Conservation (phyloP, 2,113 vertebrate species). For the Pelecanoides urinatrix region DNA sequence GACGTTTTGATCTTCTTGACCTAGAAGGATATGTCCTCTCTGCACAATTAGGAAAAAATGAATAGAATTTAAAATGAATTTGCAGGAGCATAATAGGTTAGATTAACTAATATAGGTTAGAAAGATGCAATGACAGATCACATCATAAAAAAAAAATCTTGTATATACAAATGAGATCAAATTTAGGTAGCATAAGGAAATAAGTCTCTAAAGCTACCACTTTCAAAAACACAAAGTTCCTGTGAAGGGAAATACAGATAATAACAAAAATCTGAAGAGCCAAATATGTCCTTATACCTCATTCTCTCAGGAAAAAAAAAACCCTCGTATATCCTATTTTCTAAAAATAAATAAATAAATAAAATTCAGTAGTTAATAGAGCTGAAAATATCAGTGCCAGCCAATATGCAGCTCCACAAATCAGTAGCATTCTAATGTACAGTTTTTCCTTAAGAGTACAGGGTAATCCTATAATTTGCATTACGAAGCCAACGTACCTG, state of each 20-base stretch:
- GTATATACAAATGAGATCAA: not conserved
- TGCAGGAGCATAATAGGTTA: not conserved
- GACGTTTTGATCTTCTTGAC: not conserved
- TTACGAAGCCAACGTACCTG: constrained; percentile 41
- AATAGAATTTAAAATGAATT: not conserved
- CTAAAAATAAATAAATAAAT: not conserved
- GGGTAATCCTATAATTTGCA: not conserved
- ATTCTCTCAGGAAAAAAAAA: not conserved
- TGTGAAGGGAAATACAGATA: not conserved
- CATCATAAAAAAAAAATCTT: not conserved
- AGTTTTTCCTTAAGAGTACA: not conserved
- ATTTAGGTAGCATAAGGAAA: not conserved
- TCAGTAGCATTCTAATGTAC: not conserved
- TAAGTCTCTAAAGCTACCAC: not conserved
- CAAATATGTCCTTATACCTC: not conserved
- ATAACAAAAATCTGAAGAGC: not conserved
- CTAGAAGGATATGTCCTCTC: not conserved
- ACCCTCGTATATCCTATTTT: not conserved
- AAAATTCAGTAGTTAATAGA: not conserved
- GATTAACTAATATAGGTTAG: not conserved
- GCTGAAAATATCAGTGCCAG: not conserved
- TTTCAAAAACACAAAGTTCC: not conserved
- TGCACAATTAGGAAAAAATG: constrained; percentile 38
- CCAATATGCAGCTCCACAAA: not conserved
- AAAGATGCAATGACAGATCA: not conserved